A percentile compares a stretch with the other conserved stretches of the same genome.
phyloP scores from a whole-genome alignment of 2,797 vertebrate species.

The Acipenser transmontanus region DNA sequence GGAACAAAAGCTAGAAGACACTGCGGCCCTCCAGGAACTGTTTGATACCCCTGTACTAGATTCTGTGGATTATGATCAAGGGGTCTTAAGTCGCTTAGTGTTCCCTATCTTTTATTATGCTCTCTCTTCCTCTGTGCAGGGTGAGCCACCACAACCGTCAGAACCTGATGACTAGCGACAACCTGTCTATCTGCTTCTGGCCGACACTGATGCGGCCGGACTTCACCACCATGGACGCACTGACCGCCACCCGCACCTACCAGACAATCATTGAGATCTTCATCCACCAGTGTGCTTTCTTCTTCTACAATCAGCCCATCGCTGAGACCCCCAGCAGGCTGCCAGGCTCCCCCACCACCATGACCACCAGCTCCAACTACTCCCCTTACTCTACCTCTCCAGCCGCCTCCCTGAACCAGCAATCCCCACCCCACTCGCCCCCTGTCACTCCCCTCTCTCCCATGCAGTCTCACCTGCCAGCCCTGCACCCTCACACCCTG shows the following conservation, averaged over 20 bases:
- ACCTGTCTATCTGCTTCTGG: conserved; percentile 97
- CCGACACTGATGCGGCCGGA: conserved; percentile 91
- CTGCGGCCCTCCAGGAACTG: too few species aligned
- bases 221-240: conserved; percentile 93
- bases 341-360: conserved; percentile 66
- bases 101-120: not conserved
- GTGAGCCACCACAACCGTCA: conserved; percentile 83
- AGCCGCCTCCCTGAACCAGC: conserved; percentile 63
- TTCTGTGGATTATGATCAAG: too few species aligned
- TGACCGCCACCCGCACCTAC: conserved; percentile 90
- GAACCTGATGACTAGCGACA: conserved; percentile 95
- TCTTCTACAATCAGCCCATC: conserved; percentile 77
- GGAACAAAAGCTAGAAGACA: too few species aligned
- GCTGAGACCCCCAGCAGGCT: conserved; percentile 67
- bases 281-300: conserved; percentile 89
- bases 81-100: not conserved
- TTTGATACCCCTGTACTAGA: too few species aligned
- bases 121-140: conserved; percentile 44
- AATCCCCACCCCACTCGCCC: conserved; percentile 76
- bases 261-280: conserved; percentile 98
- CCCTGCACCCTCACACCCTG: conserved; percentile 64
- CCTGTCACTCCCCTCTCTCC: conserved; percentile 77
- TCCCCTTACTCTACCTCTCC: conserved; percentile 48
- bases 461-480: conserved; percentile 61
- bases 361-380: conserved; percentile 50